Conservation (phyloP, 2,113 vertebrate species). For the Myocastor coypus region DNA sequence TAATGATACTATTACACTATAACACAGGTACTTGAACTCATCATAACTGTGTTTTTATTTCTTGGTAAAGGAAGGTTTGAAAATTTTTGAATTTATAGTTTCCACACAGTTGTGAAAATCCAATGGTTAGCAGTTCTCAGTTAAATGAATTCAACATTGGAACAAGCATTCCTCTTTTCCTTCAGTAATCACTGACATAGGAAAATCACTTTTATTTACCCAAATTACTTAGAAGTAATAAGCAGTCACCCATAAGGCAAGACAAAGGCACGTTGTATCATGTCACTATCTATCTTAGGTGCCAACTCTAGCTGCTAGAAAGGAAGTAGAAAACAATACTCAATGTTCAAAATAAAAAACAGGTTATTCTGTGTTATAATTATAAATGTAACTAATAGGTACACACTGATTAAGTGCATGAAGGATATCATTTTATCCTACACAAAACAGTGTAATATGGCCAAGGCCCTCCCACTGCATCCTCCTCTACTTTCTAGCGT, state of each 20-base stretch:
- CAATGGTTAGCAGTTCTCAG: background rate
- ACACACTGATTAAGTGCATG: background rate
- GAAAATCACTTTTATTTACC: background rate
- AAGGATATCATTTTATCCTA: background rate
- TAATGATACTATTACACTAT: too few species aligned
- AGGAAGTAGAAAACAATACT: background rate
- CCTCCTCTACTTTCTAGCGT: background rate
- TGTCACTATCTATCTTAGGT: background rate
- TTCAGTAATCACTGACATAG: background rate
- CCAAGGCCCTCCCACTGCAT: background rate
- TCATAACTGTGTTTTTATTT: background rate
- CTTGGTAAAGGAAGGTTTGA: background rate
- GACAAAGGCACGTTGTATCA: background rate
- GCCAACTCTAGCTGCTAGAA: background rate
- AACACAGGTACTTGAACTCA: too few species aligned
- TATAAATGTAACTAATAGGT: background rate
- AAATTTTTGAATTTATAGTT: constrained; percentile 2
- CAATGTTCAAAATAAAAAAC: background rate
- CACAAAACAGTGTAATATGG: background rate
- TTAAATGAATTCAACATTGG: background rate
- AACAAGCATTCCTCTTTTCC: background rate
- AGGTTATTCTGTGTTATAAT: background rate
- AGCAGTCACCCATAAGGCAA: background rate
- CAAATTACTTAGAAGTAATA: constrained; percentile 1
- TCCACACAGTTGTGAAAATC: constrained; percentile 1